phyloP scores from a whole-genome alignment of 2,113 vertebrate species.

The Indicator indicator region DNA sequence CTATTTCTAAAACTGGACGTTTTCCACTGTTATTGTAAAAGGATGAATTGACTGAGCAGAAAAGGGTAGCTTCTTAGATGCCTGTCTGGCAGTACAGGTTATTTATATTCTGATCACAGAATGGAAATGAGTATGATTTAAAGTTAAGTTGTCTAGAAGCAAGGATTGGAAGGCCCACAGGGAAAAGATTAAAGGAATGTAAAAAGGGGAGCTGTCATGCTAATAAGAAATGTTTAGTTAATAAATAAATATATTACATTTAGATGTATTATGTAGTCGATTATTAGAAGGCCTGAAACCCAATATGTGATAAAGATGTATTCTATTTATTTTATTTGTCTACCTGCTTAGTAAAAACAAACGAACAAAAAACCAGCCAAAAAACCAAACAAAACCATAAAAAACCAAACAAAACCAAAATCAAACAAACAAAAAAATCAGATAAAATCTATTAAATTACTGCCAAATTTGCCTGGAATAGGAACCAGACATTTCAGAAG shows the following conservation, averaged over 20 bases:
- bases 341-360: not conserved
- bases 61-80: slow-evolving; percentile 34
- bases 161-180: slow-evolving; percentile 40
- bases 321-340: not conserved
- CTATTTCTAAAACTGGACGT: not conserved
- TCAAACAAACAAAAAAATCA: not conserved
- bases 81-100: slow-evolving; percentile 2
- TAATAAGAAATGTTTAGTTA: slow-evolving; percentile 56
- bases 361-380: too few species aligned
- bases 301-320: slow-evolving; percentile 1
- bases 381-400: too few species aligned
- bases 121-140: slow-evolving; percentile 67
- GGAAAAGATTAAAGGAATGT: slow-evolving; percentile 49
- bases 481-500: not conserved
- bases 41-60: not conserved
- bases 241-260: slow-evolving; percentile 61
- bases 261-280: not conserved
- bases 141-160: slow-evolving; percentile 59
- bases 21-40: not conserved
- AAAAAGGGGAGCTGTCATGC: slow-evolving; percentile 57
- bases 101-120: slow-evolving; percentile 69
- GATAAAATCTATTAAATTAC: not conserved
- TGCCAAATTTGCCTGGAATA: not conserved
- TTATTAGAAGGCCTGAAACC: slow-evolving; percentile 34
- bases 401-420: too few species aligned